These are phyloP conservation scores for Lagodon rhomboides DNA, from an alignment of 2,797 vertebrate species.

Conservation along the genomic window DNA sequence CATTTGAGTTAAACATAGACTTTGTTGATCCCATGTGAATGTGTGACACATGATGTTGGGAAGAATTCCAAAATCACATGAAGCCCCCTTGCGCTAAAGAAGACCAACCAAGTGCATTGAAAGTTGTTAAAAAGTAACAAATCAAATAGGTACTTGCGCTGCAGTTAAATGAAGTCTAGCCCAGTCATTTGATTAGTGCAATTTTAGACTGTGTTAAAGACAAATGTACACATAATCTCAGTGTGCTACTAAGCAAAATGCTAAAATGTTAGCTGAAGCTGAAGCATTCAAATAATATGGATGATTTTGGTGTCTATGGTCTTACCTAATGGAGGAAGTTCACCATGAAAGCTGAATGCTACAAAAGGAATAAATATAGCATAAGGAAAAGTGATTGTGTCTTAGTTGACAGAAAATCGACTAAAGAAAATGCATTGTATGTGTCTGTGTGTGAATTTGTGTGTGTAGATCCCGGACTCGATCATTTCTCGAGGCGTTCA, in stretches of 20 bases:
- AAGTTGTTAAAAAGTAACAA: too few species aligned
- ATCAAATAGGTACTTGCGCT: too few species aligned
- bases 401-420: slow-evolving; percentile 24
- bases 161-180: neutral
- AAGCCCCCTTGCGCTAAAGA: neutral
- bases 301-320: slow-evolving; percentile 5
- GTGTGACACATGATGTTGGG: slow-evolving; percentile 25
- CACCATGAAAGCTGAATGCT: neutral
- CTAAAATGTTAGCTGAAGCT: neutral
- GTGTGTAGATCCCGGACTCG: slow-evolving; percentile 94
- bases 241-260: neutral
- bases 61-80: slow-evolving; percentile 1
- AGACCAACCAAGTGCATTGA: neutral
- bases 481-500: slow-evolving; percentile 98
- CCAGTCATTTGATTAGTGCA: neutral
- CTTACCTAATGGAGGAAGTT: neutral
- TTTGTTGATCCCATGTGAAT: slow-evolving; percentile 22
- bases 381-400: neutral
- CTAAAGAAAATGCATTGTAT: slow-evolving; percentile 42
- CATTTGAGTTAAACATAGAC: slow-evolving; percentile 7
- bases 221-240: neutral
- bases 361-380: neutral
- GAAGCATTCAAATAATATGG: neutral
- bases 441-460: slow-evolving; percentile 35
- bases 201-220: neutral